phyloP scores from a whole-genome alignment of 2,113 vertebrate genomes.

The Limnothrissa miodon region DNA sequence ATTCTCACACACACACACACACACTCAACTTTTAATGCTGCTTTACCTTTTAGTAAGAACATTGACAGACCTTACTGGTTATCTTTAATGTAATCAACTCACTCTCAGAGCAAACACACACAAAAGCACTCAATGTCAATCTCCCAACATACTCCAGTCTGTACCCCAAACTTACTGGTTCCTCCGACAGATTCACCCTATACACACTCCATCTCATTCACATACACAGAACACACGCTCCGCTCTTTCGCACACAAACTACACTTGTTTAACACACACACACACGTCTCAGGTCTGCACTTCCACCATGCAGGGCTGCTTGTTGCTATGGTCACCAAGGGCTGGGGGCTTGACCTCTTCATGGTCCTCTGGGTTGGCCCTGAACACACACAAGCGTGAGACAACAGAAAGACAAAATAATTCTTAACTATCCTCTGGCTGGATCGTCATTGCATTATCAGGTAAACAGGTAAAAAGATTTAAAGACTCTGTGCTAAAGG shows the following conservation, averaged over 20 bases:
- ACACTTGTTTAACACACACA: background rate
- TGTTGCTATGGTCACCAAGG: background rate
- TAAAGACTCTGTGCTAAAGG: too few species aligned
- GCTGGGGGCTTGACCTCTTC: background rate
- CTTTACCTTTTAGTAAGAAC: background rate
- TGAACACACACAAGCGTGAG: background rate
- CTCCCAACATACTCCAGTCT: too few species aligned
- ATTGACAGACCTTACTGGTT: too few species aligned
- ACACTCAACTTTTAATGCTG: too few species aligned
- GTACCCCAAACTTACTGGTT: background rate
- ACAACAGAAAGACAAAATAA: background rate
- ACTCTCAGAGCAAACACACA: too few species aligned
- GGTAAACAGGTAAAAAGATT: too few species aligned
- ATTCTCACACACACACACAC: too few species aligned
- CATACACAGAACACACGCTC: background rate
- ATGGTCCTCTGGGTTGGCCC: background rate
- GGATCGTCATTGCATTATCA: too few species aligned
- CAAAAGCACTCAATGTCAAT: too few species aligned
- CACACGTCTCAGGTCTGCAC: slow-evolving; percentile 14
- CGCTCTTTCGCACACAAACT: background rate
- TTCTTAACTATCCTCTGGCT: too few species aligned
- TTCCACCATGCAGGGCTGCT: slow-evolving; percentile 3
- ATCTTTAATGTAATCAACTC: too few species aligned
- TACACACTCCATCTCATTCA: background rate
- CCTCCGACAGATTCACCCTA: too few species aligned